These are phyloP conservation scores for Phocoena sinus DNA, from an alignment of 2,113 vertebrate species.

Conservation along the genomic window DNA sequence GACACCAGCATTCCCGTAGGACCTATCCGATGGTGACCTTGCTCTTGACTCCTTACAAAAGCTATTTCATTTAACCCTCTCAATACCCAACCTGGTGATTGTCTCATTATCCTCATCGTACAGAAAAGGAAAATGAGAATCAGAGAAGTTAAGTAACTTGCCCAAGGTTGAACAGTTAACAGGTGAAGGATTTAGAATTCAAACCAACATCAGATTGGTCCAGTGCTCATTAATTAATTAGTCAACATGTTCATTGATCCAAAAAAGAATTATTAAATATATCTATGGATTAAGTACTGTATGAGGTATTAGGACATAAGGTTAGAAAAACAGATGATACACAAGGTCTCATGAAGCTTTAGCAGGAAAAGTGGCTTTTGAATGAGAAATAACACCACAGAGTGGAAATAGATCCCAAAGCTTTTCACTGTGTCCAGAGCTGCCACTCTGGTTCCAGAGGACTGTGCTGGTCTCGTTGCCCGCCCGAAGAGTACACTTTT, in stretches of 20 bases:
- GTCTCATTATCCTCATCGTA: no score
- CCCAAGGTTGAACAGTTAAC: background rate
- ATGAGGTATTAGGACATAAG: background rate
- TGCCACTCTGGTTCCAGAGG: background rate
- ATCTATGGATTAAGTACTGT: background rate
- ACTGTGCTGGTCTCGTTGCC: background rate
- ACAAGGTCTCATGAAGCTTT: background rate
- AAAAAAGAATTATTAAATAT: background rate
- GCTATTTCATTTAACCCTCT: background rate
- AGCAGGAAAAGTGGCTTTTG: background rate
- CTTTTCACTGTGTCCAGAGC: rapidly evolving
- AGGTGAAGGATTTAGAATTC: background rate
- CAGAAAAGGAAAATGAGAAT: background rate
- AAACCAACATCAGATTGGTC: background rate
- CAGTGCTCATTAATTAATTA: background rate
- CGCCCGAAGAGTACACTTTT: background rate
- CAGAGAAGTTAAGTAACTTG: background rate
- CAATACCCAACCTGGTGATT: background rate
- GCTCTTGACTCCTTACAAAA: background rate
- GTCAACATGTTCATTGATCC: background rate
- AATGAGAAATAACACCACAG: background rate
- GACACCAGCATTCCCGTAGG: background rate
- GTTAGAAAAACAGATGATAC: background rate
- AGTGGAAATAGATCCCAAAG: background rate
- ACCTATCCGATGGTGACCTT: background rate